Evolutionary conservation across 2,888 invertebrate species (phyloP), one percentile per base, ranked within the genome.

Genomic region (Metalampra italica): DNA sequence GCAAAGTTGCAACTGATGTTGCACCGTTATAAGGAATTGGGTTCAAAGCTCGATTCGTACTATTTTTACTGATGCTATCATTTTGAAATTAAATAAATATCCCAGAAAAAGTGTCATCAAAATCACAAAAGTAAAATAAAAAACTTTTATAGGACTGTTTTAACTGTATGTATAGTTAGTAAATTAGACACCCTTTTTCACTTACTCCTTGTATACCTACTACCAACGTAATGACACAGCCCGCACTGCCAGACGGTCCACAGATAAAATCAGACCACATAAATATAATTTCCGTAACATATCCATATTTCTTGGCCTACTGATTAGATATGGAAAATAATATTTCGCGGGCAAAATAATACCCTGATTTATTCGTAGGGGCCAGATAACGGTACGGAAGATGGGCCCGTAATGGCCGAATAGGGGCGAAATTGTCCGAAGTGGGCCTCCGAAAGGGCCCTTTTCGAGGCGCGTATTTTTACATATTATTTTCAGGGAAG

Each of bases 291-390:
- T 64, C 63, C 64, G 64, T 67, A 68, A 67, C 68, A 68, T 70
- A 70, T 72, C 74, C 75, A 82, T 83, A 81, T 80, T 77, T 82
- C 80, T 75, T 68, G 68, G 61, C 69, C 60, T 69, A 66, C 78
- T 84, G 84, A 86, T 86, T 84, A 85, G 83, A 84, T 86, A 85
- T 77, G 81, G 75, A 75, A 74, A 82, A 80, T 80, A 80, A 82
- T 83, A 82, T 81, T 76, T 77, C 67, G 72, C 72, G 64, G 70
- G 72, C 67, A 77, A 79, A 82, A 83, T 82, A 83, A 82, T 81
- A 82, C 73, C 76, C 70, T 81, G 82, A 86, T 86, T 83, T 84
- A 87, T 86, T 75, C 71, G 67, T 64, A 66, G 66, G 70, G 71
- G 75, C 69, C 64, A 80, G 86, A 86, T 85, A 85, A 79, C 78